Percentiles rank a stretch among this genome's conserved stretches.
phyloP scores from a whole-genome alignment of 2,113 vertebrate genomes.

The Nothoprocta pentlandii region DNA sequence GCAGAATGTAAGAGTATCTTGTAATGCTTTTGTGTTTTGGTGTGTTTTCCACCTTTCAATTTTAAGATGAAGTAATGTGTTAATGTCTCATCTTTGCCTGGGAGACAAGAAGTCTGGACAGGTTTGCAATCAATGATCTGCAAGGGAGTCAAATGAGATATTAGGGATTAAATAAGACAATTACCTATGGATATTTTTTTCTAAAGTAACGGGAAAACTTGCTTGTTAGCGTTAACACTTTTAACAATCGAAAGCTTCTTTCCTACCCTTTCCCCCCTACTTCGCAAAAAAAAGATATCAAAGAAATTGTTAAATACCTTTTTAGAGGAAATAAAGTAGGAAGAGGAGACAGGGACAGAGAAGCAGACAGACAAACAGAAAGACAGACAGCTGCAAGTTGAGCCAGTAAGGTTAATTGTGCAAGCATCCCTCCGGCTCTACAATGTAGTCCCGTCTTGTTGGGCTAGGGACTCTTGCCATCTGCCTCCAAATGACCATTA shows the following conservation, averaged over 20 bases:
- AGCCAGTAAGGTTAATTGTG: neutral
- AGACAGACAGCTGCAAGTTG: neutral
- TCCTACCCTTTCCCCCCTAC: neutral
- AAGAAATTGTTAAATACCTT: neutral
- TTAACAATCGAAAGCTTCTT: neutral
- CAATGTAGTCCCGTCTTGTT: neutral
- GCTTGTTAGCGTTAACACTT: neutral
- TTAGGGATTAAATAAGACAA: neutral
- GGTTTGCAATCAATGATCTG: neutral
- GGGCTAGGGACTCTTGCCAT: neutral
- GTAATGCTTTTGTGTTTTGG: neutral
- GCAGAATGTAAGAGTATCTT: neutral
- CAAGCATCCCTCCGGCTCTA: neutral
- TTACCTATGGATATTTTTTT: neutral
- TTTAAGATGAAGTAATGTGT: neutral
- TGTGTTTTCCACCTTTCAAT: neutral
- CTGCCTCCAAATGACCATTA: neutral
- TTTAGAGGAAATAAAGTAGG: neutral
- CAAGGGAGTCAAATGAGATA: neutral
- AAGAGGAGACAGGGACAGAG: neutral
- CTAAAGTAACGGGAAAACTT: neutral
- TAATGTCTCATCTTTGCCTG: neutral
- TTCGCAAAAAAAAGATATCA: neutral
- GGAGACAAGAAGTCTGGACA: neutral
- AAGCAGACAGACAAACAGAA: neutral